These are phyloP conservation scores for Indicator maculatus DNA, from an alignment of 2,113 vertebrate genomes.

Conservation along the genomic window DNA sequence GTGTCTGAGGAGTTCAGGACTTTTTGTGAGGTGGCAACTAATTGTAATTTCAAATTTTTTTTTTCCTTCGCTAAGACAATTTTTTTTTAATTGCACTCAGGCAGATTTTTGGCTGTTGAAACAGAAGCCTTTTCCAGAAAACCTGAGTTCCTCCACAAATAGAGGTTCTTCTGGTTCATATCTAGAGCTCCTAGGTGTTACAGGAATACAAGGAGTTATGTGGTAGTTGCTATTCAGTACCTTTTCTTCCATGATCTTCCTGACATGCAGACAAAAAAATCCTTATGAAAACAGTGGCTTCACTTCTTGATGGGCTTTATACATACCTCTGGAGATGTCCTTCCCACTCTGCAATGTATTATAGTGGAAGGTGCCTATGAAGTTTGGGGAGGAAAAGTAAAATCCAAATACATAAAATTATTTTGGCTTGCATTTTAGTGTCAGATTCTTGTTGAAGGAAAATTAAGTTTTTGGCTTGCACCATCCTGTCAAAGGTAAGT, in stretches of 20 bases:
- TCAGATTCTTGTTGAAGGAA: neutral
- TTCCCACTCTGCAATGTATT: neutral
- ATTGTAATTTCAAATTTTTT: neutral
- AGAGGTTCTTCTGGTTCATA: neutral
- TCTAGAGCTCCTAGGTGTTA: neutral
- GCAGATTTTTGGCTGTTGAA: neutral
- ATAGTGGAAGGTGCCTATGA: neutral
- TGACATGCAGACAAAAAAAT: neutral
- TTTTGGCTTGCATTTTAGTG: neutral
- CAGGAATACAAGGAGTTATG: neutral
- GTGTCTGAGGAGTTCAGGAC: neutral
- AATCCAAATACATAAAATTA: neutral
- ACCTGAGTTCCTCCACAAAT: neutral
- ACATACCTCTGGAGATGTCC: rapidly evolving
- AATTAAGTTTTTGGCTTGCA: rapidly evolving
- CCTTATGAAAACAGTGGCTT: neutral
- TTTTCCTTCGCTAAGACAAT: too few relatives aligned
- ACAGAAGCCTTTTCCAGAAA: neutral
- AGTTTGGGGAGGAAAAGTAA: neutral
- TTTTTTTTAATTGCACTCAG: rapidly evolving
- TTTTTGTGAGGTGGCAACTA: neutral
- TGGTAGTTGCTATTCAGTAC: neutral
- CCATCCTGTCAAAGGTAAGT: neutral
- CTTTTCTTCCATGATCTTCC: neutral
- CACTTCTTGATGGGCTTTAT: neutral